Percentiles rank a stretch among this genome's conserved stretches.
These are phyloP conservation scores for Neodontobutis hainanensis DNA, from an alignment of 2,113 vertebrate genomes.

Conservation along the genomic window DNA sequence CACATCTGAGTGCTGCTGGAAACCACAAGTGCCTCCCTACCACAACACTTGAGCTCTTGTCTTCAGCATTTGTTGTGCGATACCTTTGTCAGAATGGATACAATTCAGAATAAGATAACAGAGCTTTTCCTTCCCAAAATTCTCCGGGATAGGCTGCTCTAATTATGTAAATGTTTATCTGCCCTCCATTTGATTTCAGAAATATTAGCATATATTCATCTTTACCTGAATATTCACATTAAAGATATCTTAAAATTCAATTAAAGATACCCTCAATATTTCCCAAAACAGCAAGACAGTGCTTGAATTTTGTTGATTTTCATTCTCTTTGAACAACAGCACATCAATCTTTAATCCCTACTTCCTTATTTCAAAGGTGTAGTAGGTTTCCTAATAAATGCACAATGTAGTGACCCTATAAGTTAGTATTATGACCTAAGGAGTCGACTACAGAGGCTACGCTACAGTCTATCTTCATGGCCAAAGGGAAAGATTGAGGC, in stretches of 20 bases:
- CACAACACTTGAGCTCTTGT: constrained; percentile 76
- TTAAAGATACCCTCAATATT: not conserved
- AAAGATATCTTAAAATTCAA: not conserved
- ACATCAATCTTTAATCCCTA: constrained; percentile 76
- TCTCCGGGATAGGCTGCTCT: not conserved
- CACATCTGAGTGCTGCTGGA: constrained; percentile 78
- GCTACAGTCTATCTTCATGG: constrained; percentile 42
- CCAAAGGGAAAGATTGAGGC: constrained; percentile 44
- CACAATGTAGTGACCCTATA: constrained; percentile 65
- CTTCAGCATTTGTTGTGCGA: constrained; percentile 70
- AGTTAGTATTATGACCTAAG: constrained; percentile 72
- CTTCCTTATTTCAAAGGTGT: constrained; percentile 76
- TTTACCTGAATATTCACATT: not conserved
- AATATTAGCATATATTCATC: not conserved
- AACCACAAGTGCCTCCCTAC: constrained; percentile 73
- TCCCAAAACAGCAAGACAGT: not conserved
- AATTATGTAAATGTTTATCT: not conserved
- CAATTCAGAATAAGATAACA: constrained; percentile 48
- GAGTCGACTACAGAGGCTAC: constrained; percentile 62
- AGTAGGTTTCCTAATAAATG: constrained; percentile 65
- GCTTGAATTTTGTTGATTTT: constrained; percentile 13
- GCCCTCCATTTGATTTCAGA: not conserved
- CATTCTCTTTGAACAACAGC: constrained; percentile 75
- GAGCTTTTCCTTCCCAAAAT: constrained; percentile 27
- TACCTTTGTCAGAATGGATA: constrained; percentile 60